Percentiles rank a stretch among this genome's conserved stretches.
These are phyloP conservation scores for Psittacula cyanocephala DNA, from an alignment of 2,113 vertebrate species.

Conservation along the genomic window DNA sequence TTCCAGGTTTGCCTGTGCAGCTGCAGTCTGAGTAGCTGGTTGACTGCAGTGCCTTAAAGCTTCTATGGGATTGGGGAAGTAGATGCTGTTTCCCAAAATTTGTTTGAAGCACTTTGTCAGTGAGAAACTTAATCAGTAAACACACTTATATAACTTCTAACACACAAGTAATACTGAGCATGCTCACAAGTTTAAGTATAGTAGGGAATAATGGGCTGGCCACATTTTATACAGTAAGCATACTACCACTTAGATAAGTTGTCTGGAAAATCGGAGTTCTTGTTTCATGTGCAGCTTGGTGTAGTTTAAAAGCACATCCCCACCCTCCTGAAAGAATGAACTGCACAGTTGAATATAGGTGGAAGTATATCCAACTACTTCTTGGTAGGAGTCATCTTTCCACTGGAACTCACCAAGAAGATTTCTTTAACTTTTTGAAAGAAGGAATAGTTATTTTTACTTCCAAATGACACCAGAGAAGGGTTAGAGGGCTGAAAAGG, in stretches of 20 bases:
- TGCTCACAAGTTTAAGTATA: background rate
- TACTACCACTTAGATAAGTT: background rate
- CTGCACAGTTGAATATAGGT: background rate
- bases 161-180: background rate
- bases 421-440: background rate
- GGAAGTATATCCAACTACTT: background rate
- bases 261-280: background rate
- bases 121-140: background rate
- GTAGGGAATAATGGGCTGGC: background rate
- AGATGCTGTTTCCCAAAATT: background rate
- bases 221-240: background rate
- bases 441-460: background rate
- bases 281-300: background rate
- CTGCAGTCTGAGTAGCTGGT: background rate
- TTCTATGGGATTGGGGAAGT: background rate
- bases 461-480: background rate
- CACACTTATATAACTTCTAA: background rate
- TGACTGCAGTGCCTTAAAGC: background rate
- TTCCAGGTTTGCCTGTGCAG: background rate
- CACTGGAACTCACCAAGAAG: background rate
- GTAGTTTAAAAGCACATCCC: background rate
- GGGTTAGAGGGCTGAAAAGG: background rate
- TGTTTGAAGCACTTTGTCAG: background rate
- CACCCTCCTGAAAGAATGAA: background rate
- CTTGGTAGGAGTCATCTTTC: background rate